A percentile compares a stretch with the other conserved stretches of the same genome.
Conservation (phyloP, 2,797 vertebrate species). For the Florisuga fusca region DNA sequence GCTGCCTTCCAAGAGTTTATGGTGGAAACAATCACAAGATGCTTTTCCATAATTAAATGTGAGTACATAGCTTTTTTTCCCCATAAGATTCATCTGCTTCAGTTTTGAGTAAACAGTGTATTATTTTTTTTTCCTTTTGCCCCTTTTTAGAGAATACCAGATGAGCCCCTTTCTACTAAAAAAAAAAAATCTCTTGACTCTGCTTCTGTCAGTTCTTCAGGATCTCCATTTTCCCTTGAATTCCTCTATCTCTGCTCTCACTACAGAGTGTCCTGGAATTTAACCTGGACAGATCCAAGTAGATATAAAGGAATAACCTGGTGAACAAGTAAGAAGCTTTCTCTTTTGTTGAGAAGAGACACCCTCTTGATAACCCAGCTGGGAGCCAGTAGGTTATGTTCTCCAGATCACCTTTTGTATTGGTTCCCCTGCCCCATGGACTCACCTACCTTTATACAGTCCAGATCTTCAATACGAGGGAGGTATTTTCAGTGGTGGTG, state of each 20-base stretch:
- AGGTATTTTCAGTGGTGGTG: not conserved
- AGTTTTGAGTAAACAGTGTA: not conserved
- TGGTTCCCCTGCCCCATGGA: fast-evolving
- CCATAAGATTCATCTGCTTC: no score
- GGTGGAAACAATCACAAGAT: not conserved
- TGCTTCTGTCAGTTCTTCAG: not conserved
- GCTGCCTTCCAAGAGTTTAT: not conserved
- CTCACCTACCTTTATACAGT: not conserved
- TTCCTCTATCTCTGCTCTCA: not conserved
- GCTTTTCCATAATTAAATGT: not conserved
- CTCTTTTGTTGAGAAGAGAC: not conserved
- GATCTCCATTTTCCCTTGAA: not conserved
- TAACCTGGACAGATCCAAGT: not conserved
- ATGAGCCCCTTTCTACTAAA: not conserved
- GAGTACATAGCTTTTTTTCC: not conserved
- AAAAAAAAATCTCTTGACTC: not conserved
- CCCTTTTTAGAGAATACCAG: not conserved
- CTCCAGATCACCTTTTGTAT: not conserved
- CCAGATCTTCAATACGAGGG: not conserved
- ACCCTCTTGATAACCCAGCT: not conserved
- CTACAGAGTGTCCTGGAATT: not conserved
- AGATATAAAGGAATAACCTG: not conserved
- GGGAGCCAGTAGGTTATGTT: not conserved
- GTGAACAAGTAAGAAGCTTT: not conserved
- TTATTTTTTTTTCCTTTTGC: fast-evolving